phyloP scores from a whole-genome alignment of 1,140 invertebrate genomes.

The Brachionus calyciflorus region DNA sequence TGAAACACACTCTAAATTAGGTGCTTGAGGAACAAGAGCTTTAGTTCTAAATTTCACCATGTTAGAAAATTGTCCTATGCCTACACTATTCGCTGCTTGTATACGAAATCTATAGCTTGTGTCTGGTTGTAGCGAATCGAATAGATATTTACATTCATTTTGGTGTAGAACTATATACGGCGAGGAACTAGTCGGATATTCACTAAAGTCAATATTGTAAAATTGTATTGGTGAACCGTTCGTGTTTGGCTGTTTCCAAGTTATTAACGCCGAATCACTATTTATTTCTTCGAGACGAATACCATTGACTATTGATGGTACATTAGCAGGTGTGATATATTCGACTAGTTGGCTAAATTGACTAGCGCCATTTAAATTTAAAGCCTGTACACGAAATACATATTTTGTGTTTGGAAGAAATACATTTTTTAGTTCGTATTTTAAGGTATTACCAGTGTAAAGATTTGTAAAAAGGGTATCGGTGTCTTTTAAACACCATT shows the following conservation, averaged over 20 bases:
- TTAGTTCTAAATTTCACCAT: conserved; percentile 70
- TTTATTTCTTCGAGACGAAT: conserved; percentile 67
- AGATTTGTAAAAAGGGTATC: conserved; percentile 55
- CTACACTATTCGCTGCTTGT: conserved; percentile 77
- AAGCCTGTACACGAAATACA: conserved; percentile 66
- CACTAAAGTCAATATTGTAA: conserved; percentile 73
- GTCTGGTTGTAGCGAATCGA: conserved; percentile 53
- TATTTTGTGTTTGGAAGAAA: conserved; percentile 73
- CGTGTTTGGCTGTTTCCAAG: conserved; percentile 70
- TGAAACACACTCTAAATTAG: conserved; percentile 70
- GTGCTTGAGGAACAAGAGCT: conserved; percentile 73
- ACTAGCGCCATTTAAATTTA: conserved; percentile 57
- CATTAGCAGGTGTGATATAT: conserved; percentile 55
- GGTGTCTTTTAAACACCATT: conserved; percentile 62
- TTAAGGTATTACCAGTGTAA: conserved; percentile 61
- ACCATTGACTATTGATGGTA: conserved; percentile 60
- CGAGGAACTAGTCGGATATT: conserved; percentile 54
- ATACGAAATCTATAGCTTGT: conserved; percentile 66
- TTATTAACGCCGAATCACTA: conserved; percentile 65
- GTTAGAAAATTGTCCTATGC: conserved; percentile 72
- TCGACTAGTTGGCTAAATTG: conserved; percentile 53
- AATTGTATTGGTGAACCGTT: conserved; percentile 69
- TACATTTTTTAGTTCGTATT: conserved; percentile 70
- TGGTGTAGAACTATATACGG: background rate
- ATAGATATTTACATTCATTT: conserved; percentile 45